A percentile compares a stretch with the other conserved stretches of the same genome.
Conservation (phyloP, 2,797 vertebrate species). For the Phylloscopus collybita region DNA sequence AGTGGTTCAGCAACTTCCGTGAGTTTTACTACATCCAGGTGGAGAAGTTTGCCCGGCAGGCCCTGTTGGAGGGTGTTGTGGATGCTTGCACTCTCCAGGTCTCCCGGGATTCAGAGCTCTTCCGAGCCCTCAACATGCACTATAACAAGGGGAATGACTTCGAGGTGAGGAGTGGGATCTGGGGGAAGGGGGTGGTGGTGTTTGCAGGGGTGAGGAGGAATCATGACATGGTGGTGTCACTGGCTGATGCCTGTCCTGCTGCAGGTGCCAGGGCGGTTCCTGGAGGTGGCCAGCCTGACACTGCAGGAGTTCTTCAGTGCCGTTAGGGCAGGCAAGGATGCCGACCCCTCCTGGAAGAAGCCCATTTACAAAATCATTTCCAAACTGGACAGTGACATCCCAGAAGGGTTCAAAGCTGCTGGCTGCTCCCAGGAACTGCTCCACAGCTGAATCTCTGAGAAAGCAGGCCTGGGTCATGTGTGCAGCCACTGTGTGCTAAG, state of each 20-base stretch:
- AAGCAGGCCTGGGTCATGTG: background rate
- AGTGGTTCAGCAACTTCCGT: constrained; percentile 99
- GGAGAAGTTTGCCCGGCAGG: constrained; percentile 95
- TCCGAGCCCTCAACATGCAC: constrained; percentile 91
- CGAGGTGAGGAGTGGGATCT: constrained; percentile 78
- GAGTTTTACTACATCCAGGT: constrained; percentile 99
- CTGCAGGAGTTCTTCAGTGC: constrained; percentile 93
- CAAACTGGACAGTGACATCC: constrained; percentile 94
- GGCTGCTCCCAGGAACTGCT: constrained; percentile 81
- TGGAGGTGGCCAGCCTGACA: constrained; percentile 92
- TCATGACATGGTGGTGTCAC: accelerated
- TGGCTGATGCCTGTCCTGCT: constrained; percentile 22
- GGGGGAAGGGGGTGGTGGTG: background rate
- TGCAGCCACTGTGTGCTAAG: background rate
- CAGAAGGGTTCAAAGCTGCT: constrained; percentile 90
- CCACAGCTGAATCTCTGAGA: constrained; percentile 29
- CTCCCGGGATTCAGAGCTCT: constrained; percentile 90
- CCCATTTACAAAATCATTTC: constrained; percentile 99
- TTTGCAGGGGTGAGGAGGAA: background rate
- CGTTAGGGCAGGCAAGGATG: constrained; percentile 87
- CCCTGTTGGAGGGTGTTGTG: constrained; percentile 85
- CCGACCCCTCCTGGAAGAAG: constrained; percentile 97
- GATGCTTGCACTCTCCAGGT: constrained; percentile 84
- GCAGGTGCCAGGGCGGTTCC: constrained; percentile 92
- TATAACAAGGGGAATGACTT: constrained; percentile 98